Percentiles rank a stretch among this genome's conserved stretches.
Evolutionary conservation across 1,140 invertebrate genomes (phyloP).

Genomic region (Scaptodrosophila lebanonensis): DNA sequence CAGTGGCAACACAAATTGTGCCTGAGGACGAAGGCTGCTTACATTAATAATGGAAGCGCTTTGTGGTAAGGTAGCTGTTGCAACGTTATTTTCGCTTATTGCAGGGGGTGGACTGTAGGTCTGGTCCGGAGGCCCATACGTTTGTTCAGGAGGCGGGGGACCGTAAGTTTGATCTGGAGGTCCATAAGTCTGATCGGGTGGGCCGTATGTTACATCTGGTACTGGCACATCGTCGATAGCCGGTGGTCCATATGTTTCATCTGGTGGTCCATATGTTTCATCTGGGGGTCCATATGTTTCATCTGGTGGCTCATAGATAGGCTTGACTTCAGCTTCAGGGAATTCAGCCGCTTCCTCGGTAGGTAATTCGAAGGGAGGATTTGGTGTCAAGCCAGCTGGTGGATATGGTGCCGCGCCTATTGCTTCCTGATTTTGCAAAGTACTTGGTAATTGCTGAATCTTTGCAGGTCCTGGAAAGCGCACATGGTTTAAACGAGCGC

Average conservation of each 20-base stretch:
- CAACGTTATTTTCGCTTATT: no score
- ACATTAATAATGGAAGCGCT: slow-evolving; percentile 45
- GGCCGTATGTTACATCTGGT: slow-evolving; percentile 20
- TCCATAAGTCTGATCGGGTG: slow-evolving; percentile 31
- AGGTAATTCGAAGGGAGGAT: slow-evolving; percentile 62
- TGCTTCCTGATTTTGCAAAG: slow-evolving; percentile 32
- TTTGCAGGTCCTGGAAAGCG: slow-evolving; percentile 40
- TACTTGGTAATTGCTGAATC: slow-evolving; percentile 19
- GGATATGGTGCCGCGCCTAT: slow-evolving; percentile 47
- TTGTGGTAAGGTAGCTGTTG: slow-evolving; percentile 6
- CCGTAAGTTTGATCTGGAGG: slow-evolving; percentile 11
- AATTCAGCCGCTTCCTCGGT: slow-evolving; percentile 45
- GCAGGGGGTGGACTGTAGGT: slow-evolving; percentile 25
- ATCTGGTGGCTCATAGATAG: slow-evolving; percentile 24
- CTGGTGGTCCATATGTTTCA: slow-evolving; percentile 30
- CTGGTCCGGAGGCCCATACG: slow-evolving; percentile 2
- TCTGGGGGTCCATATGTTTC: slow-evolving; percentile 48
- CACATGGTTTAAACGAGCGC: neutral
- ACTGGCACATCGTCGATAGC: no score
- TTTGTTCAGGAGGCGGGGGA: neutral
- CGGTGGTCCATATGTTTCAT: slow-evolving; percentile 17
- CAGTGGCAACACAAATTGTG: slow-evolving; percentile 46
- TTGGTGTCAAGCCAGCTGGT: slow-evolving; percentile 50
- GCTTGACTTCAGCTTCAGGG: slow-evolving; percentile 7
- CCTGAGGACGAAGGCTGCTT: slow-evolving; percentile 47